Evolutionary conservation across 2,888 invertebrate genomes (phyloP).

Genomic region (Artemia sinica): DNA sequence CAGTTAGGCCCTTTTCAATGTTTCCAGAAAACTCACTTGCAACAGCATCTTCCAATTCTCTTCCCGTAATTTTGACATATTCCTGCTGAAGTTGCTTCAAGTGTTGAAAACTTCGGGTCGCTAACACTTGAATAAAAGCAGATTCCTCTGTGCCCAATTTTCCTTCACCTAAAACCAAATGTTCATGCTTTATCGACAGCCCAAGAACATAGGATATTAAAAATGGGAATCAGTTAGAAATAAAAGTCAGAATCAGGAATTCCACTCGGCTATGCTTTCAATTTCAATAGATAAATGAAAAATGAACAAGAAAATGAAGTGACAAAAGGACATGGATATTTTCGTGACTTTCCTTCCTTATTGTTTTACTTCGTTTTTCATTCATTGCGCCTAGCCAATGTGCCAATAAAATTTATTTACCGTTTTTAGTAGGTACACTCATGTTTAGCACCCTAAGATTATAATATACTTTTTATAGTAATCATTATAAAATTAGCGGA

Average conservation of each 20-base stretch:
- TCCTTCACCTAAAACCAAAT: slow-evolving; percentile 27
- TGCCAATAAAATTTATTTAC: no score
- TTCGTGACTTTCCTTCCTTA: no score
- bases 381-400: no score
- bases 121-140: slow-evolving; percentile 31
- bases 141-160: slow-evolving; percentile 32
- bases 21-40: slow-evolving; percentile 71
- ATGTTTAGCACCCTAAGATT: no score
- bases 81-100: slow-evolving; percentile 56
- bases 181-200: neutral
- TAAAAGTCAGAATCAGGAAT: neutral
- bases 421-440: no score
- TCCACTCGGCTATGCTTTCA: no score
- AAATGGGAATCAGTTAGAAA: neutral
- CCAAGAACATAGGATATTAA: neutral
- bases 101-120: slow-evolving; percentile 33
- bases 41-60: slow-evolving; percentile 58
- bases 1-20: slow-evolving; percentile 57
- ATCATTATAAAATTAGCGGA: no score
- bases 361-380: no score
- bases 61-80: slow-evolving; percentile 59
- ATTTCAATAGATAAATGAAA: no score
- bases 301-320: no score
- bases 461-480: no score
- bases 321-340: no score